Conservation (phyloP, 2,888 invertebrate genomes). For the Drosophila nr. fundita region DNA sequence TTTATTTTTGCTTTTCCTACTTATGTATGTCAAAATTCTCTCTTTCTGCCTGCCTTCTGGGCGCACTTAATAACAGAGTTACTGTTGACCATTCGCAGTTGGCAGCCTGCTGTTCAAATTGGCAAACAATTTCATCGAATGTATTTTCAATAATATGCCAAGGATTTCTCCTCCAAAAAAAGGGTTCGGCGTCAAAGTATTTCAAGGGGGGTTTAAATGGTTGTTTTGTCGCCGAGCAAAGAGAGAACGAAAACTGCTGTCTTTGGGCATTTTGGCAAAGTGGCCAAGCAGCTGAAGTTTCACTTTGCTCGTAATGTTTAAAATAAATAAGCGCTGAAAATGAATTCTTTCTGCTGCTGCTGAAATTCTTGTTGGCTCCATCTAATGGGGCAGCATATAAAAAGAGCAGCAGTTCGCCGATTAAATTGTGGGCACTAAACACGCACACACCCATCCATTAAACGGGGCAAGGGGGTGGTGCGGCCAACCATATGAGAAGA, state of each 20-base stretch:
- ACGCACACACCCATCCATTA: constrained; percentile 36
- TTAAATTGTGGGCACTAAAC: constrained; percentile 54
- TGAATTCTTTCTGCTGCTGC: constrained; percentile 17
- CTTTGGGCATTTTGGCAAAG: constrained; percentile 25
- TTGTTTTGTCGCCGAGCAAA: constrained; percentile 2
- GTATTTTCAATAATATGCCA: constrained; percentile 70
- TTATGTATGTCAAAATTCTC: neutral
- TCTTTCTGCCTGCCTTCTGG: neutral
- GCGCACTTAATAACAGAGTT: constrained; percentile 66
- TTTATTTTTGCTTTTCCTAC: neutral
- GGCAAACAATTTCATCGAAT: constrained; percentile 63
- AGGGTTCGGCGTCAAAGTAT: constrained; percentile 15
- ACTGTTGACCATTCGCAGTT: constrained; percentile 41
- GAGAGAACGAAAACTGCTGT: constrained; percentile 5
- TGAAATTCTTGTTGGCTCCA: constrained; percentile 18
- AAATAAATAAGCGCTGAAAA: constrained; percentile 46
- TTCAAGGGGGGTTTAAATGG: constrained; percentile 16
- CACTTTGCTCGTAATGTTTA: constrained; percentile 37
- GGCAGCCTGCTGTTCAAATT: constrained; percentile 4
- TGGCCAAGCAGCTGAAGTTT: constrained; percentile 30
- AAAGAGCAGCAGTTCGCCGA: constrained; percentile 23
- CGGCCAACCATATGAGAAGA: constrained; percentile 12
- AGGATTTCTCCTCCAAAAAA: constrained; percentile 47
- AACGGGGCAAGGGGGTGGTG: neutral
- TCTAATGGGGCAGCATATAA: constrained; percentile 26